Base-by-base conservation (phyloP, 2,888 invertebrate species). In the Diachrysia chrysitis region DNA sequence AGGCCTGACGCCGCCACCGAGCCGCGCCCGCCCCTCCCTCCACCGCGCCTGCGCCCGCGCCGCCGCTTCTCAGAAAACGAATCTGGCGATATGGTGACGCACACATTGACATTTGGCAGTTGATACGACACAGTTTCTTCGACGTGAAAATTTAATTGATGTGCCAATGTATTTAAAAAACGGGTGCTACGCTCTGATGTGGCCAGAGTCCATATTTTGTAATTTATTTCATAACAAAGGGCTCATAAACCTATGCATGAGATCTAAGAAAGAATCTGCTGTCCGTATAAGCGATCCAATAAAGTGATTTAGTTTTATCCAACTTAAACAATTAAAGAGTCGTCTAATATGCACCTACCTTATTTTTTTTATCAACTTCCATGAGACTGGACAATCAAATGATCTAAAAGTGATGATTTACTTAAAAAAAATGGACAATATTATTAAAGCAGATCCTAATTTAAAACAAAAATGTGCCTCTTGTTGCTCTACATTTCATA, bases 1-100 rank as follows among this genome's bases (percentile, higher is more conserved):
- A 89, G 87, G 88, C 89, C 86, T 90, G 89, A 89, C 88, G 87
- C 87, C 86, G 29, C 55, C 25, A n/a, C 57, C 21, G 78, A 78
- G 81, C 78, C 73, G 79, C 79, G 78, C 79, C 76, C 74, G 66
- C 82, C 73, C 83, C 73, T 74, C 66, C 79, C 64, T 82, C 59
- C 76, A 73, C 81, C 77, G 63, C 76, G 53, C 75, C 80, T 81
- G 90, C 90, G 89, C 87, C 85, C 85, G 89, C 90, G 89, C 88
- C 86, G 83, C 84, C 83, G 83, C 81, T 94, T 94, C 94, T 93
- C 87, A 90, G 93, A 94, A 94, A 91, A 89, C 87, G 89, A 93
- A 76, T 81, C 82, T 72, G 78, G 73, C 72, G 81, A 82, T 83
- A 81, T 70, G 67, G 68, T 86, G 85, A 84, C 82, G 78, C 83